Conservation (phyloP, 2,113 vertebrate species). For the Myrmecobius fasciatus region DNA sequence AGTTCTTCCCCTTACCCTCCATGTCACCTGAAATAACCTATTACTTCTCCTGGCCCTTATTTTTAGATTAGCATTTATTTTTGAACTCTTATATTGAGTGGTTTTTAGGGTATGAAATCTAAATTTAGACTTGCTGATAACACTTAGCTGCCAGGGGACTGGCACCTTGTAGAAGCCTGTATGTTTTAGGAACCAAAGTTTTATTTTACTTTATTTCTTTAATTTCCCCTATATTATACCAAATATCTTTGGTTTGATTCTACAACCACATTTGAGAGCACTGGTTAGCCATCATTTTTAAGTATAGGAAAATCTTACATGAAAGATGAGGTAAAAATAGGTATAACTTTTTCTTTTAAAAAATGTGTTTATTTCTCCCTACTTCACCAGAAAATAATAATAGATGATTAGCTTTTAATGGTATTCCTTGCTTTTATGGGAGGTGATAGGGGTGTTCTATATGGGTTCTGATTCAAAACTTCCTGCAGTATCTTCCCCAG, state of each 20-base stretch:
- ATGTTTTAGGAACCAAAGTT: constrained; percentile 65
- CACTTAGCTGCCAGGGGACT: constrained; percentile 55
- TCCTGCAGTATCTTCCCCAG: constrained; percentile 7
- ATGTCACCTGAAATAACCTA: constrained; percentile 33
- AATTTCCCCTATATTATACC: constrained; percentile 39
- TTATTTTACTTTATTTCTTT: constrained; percentile 69
- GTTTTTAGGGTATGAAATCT: constrained; percentile 57
- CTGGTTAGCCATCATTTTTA: constrained; percentile 43
- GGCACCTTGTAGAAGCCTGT: constrained; percentile 42
- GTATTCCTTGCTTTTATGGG: constrained; percentile 49
- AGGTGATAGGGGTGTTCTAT: not conserved
- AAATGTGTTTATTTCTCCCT: constrained; percentile 22
- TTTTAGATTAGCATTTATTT: constrained; percentile 13
- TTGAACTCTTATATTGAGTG: constrained; percentile 51
- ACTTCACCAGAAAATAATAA: constrained; percentile 37
- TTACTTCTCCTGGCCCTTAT: constrained; percentile 8
- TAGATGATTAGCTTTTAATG: constrained; percentile 29
- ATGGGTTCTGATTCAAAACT: constrained; percentile 30
- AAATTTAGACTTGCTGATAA: constrained; percentile 67
- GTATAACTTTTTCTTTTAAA: constrained; percentile 1
- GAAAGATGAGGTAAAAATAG: constrained; percentile 29
- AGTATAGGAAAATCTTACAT: constrained; percentile 18
- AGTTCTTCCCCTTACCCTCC: constrained; percentile 46
- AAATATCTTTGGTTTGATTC: constrained; percentile 14
- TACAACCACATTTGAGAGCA: constrained; percentile 41